Conservation (phyloP, 2,888 invertebrate genomes). For the Erynnis tages region DNA sequence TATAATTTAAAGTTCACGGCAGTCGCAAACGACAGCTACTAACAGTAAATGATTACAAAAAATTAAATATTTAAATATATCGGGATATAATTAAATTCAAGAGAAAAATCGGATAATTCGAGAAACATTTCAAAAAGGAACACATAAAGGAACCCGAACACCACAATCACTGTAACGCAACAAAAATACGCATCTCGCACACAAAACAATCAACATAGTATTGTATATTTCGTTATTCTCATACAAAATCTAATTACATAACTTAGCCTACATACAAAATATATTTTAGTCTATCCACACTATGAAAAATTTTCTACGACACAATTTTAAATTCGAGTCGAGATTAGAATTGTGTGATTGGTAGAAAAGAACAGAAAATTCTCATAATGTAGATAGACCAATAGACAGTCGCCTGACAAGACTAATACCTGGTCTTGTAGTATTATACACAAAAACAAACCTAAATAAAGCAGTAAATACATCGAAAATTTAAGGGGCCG, state of each 20-base stretch:
- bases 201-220: constrained; percentile 46
- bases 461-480: constrained; percentile 56
- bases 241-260: constrained; percentile 76
- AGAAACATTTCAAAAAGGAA: not conserved
- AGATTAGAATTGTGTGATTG: not conserved
- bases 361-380: not conserved
- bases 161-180: constrained; percentile 8
- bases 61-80: too few species aligned
- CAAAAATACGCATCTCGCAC: constrained; percentile 35
- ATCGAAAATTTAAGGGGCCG: constrained; percentile 55
- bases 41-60: too few species aligned
- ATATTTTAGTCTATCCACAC: constrained; percentile 30
- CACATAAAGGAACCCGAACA: constrained; percentile 5
- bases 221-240: constrained; percentile 71
- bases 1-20: too few species aligned
- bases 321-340: constrained; percentile 7
- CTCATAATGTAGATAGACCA: constrained; percentile 3
- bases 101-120: too few species aligned
- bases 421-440: constrained; percentile 40
- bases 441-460: constrained; percentile 38
- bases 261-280: constrained; percentile 56
- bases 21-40: too few species aligned
- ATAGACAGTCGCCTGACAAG: constrained; percentile 59
- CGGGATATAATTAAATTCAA: not conserved
- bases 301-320: not conserved